Conservation (phyloP, 2,888 invertebrate genomes). For the Aphodius granarius region DNA sequence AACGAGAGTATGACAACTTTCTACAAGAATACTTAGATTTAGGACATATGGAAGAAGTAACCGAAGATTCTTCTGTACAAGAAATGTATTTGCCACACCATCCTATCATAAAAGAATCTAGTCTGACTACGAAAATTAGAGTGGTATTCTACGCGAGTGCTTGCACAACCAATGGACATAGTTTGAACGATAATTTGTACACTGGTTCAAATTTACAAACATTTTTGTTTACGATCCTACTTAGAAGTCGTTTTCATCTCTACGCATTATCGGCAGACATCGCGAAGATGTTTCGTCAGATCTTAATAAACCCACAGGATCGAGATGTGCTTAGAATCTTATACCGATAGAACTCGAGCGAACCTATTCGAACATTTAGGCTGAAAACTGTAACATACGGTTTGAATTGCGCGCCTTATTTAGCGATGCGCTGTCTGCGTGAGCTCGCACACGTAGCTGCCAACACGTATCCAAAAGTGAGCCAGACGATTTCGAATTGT, state of each 20-base stretch:
- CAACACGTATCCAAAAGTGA: too few species aligned
- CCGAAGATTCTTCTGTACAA: background rate
- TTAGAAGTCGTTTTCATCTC: background rate
- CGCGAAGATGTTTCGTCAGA: background rate
- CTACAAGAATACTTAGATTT: conserved; percentile 4
- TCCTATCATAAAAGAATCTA: background rate
- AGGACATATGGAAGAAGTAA: background rate
- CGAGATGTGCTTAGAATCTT: background rate
- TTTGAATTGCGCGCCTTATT: too few species aligned
- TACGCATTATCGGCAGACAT: background rate
- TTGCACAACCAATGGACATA: background rate
- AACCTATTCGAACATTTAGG: background rate
- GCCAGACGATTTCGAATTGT: too few species aligned
- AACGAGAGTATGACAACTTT: background rate
- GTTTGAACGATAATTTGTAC: background rate
- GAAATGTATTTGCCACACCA: background rate
- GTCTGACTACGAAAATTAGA: background rate
- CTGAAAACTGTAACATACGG: background rate
- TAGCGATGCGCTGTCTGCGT: too few species aligned
- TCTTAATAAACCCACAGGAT: background rate
- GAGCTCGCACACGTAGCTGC: too few species aligned
- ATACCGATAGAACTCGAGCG: background rate
- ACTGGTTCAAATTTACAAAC: background rate
- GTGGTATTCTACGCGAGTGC: background rate
- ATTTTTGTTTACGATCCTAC: background rate